phyloP scores from a whole-genome alignment of 1,140 invertebrate genomes.

The Camponotus vicinus region DNA sequence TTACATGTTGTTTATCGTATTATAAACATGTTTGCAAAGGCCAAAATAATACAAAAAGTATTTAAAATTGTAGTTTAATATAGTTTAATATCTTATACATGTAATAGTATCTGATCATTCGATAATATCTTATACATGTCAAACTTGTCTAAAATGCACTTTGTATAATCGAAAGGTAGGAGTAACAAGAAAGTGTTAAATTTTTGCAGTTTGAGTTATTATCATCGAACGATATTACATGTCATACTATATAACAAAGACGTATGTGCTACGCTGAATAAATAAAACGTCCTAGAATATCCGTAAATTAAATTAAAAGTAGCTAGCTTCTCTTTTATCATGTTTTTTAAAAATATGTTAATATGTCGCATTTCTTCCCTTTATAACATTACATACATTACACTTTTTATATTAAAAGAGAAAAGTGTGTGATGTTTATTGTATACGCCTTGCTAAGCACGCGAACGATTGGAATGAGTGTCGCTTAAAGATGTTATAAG shows the following conservation, averaged over 20 bases:
- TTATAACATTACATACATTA: not conserved
- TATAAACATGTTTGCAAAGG: not conserved
- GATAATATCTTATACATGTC: too few species aligned
- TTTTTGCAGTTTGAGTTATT: conserved; percentile 27
- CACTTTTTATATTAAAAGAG: not conserved
- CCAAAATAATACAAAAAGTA: not conserved
- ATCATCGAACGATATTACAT: not conserved
- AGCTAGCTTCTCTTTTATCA: not conserved
- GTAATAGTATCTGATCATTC: too few species aligned
- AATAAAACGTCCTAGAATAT: not conserved
- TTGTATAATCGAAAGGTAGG: not conserved
- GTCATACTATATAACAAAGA: not conserved
- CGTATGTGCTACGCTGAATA: not conserved
- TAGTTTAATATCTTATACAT: not conserved
- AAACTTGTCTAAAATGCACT: not conserved
- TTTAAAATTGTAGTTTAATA: not conserved
- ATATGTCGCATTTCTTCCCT: not conserved
- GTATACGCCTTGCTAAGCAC: not conserved
- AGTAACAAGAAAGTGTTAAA: not conserved
- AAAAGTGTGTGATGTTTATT: not conserved
- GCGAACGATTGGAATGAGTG: not conserved
- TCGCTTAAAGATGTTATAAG: not conserved
- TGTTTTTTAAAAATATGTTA: not conserved
- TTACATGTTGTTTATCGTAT: not conserved
- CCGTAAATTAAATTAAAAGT: not conserved